Conservation (phyloP, 2,113 vertebrate species). For the Notechis scutatus region DNA sequence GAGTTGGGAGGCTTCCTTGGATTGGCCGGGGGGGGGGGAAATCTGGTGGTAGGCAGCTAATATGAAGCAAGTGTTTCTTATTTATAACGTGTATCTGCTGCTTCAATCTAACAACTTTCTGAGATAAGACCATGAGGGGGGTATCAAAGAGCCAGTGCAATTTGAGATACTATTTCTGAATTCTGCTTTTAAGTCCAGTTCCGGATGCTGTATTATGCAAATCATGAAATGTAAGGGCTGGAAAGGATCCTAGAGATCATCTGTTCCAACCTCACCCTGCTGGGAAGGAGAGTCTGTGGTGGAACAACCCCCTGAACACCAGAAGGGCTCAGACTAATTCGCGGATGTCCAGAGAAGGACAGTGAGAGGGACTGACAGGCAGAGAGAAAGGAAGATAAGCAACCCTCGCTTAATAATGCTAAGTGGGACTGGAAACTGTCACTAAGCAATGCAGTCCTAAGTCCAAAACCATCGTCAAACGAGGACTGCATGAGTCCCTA, state of each 20-base stretch:
- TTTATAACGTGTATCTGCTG: background rate
- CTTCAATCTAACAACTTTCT: background rate
- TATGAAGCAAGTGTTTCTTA: background rate
- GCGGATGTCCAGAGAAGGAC: background rate
- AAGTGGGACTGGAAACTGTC: background rate
- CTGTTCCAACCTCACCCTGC: background rate
- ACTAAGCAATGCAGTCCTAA: background rate
- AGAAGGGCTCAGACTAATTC: background rate
- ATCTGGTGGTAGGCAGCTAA: background rate
- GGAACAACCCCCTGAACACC: background rate
- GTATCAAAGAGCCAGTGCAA: background rate
- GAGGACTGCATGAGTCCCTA: too few species aligned
- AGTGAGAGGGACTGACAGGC: background rate
- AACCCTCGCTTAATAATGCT: background rate
- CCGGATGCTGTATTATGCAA: background rate
- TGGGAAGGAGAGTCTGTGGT: background rate
- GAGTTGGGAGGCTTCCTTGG: background rate
- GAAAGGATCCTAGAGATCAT: background rate
- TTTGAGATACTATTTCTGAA: background rate
- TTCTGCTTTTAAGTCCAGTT: background rate
- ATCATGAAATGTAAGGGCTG: background rate
- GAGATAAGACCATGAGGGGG: background rate
- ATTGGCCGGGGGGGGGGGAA: too few species aligned
- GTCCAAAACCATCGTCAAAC: background rate
- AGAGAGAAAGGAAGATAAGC: background rate